Base-by-base conservation (phyloP, 2,888 invertebrate species). In the Gortyna flavago region DNA sequence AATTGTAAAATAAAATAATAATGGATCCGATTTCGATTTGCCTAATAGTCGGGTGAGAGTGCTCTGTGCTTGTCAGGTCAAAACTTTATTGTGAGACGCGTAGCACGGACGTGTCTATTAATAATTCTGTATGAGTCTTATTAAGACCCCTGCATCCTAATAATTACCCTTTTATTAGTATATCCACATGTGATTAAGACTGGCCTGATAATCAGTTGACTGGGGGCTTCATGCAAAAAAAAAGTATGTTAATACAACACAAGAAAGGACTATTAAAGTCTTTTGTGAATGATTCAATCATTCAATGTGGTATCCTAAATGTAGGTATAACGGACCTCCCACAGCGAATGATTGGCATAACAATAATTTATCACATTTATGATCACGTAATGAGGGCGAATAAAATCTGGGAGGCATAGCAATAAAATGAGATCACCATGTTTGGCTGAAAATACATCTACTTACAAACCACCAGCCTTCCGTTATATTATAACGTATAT, bases 371-470 rank as follows among this genome's bases (percentile, higher is more conserved):
- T 70, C 80, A 72, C 77, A 84, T 85, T 72, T 87, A 72, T 71
- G 73, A 81, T 66, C 88, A 76, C 74, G 79, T 87, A 83, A 88
- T 77, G 87, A 83, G 89, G 75, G 32, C 85, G 69, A 75, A 83
- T 79, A 79, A 84, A 84, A 87, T 85, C 83, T 78, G 83, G 79
- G 83, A 81, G 87, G 80, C 66, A 78, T 77, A 83, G 83, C 77
- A 72, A 78, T 77, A 66, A 61, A 80, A 75, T 80, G 80, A 86
- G 85, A 79, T 77, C 79, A 79, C 77, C 83, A 73, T 77, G 72
- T 70, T 64, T 54, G 21, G 35, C 62, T 74, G 67, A 44, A 85
- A 77, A 74, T 82, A 83, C 25, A 59, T 62, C 29, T 48, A 35
- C 57, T 59, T 72, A 69, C 38, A 32, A 44, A 61, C 62, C 57